Evolutionary conservation across 2,888 invertebrate genomes (phyloP).

Genomic region (Petrolisthes manimaculis): DNA sequence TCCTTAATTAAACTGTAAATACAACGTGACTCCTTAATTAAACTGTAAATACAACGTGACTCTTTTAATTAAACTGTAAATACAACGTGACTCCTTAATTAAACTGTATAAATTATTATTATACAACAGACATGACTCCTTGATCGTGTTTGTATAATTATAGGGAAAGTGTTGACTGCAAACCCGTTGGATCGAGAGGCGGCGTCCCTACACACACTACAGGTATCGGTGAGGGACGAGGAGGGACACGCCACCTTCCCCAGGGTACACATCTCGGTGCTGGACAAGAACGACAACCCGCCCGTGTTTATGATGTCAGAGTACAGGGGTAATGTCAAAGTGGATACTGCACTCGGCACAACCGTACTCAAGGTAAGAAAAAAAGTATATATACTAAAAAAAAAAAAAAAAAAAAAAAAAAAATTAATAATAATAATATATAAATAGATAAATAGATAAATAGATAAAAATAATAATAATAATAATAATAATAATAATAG

Average conservation of each 20-base stretch:
- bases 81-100: too few relatives aligned
- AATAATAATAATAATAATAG: too few relatives aligned
- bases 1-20: too few relatives aligned
- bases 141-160: background rate
- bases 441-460: too few relatives aligned
- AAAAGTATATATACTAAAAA: too few relatives aligned
- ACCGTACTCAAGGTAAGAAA: conserved; percentile 68
- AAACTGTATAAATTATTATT: too few relatives aligned
- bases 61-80: too few relatives aligned
- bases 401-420: too few relatives aligned
- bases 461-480: too few relatives aligned
- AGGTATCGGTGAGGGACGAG: conserved; percentile 76
- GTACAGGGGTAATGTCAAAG: conserved; percentile 67
- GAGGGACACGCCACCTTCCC: conserved; percentile 65
- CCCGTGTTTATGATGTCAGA: conserved; percentile 80
- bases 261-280: conserved; percentile 77
- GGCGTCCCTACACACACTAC: conserved; percentile 77
- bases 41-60: too few relatives aligned
- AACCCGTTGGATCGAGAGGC: conserved; percentile 90
- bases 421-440: too few relatives aligned
- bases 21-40: too few relatives aligned
- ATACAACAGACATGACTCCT: background rate
- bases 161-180: conserved; percentile 89
- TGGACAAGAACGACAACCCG: conserved; percentile 88
- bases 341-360: conserved; percentile 67